phyloP scores from a whole-genome alignment of 1,140 invertebrate species.

The Pantala flavescens region DNA sequence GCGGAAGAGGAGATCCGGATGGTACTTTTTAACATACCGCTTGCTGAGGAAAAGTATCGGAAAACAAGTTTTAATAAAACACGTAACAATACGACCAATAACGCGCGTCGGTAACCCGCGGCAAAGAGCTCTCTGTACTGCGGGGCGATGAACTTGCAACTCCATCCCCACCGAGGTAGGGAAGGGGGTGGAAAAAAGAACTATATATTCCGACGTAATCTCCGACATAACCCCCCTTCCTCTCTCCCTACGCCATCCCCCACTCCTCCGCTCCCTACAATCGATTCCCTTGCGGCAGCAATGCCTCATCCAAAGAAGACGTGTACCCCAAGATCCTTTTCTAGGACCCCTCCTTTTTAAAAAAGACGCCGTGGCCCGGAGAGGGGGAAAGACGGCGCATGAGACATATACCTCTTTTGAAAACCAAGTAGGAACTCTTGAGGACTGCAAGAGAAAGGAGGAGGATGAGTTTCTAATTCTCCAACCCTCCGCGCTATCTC shows the following conservation, averaged over 20 bases:
- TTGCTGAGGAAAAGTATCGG: too few species aligned
- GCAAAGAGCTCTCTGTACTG: background rate
- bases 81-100: too few species aligned
- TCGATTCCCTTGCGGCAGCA: conserved; percentile 6
- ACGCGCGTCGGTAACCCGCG: too few species aligned
- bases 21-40: too few species aligned
- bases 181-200: too few species aligned
- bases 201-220: background rate
- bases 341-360: background rate
- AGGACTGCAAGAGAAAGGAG: too few species aligned
- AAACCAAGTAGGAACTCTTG: too few species aligned
- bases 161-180: background rate
- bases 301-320: background rate
- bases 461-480: too few species aligned
- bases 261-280: background rate
- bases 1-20: too few species aligned
- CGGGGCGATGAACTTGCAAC: background rate
- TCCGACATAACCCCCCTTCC: background rate
- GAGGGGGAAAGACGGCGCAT: background rate
- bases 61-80: too few species aligned
- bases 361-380: background rate
- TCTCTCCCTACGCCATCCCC: background rate
- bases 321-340: background rate
- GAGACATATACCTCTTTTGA: too few species aligned
- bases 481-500: too few species aligned